These are phyloP conservation scores for Papilio xuthus DNA, from an alignment of 1,140 invertebrate species.

Conservation along the genomic window DNA sequence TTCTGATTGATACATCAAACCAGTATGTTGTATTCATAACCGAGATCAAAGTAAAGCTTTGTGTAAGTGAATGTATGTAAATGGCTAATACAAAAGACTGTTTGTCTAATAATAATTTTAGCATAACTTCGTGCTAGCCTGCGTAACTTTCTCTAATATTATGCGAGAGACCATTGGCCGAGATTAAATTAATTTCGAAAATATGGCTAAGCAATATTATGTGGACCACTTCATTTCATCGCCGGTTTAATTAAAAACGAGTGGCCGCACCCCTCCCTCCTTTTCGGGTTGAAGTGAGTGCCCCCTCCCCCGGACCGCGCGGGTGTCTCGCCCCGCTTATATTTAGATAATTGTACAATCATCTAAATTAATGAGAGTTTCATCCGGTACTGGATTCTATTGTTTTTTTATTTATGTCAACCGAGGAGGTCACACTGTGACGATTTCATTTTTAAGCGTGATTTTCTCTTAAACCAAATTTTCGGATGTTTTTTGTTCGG, in stretches of 20 bases:
- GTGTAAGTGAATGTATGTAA: slow-evolving; percentile 17
- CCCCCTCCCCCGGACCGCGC: slow-evolving; percentile 72
- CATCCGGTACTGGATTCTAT: slow-evolving; percentile 75
- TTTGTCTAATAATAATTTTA: slow-evolving; percentile 27
- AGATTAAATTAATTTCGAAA: slow-evolving; percentile 75
- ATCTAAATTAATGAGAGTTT: slow-evolving; percentile 81
- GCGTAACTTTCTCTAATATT: slow-evolving; percentile 29
- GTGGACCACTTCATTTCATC: slow-evolving; percentile 80
- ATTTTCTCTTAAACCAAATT: slow-evolving; percentile 22
- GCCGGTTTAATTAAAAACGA: slow-evolving; percentile 81
- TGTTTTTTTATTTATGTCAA: slow-evolving; percentile 71
- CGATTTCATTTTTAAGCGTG: slow-evolving; percentile 61
- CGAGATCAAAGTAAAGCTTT: slow-evolving; percentile 3
- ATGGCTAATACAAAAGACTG: slow-evolving; percentile 15
- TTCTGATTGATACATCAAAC: neutral
- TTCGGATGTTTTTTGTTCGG: neutral
- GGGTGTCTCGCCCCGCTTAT: slow-evolving; percentile 79
- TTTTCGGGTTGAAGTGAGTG: slow-evolving; percentile 74
- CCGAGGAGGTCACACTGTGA: slow-evolving; percentile 62
- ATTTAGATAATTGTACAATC: slow-evolving; percentile 82
- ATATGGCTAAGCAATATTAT: slow-evolving; percentile 81
- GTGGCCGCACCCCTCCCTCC: slow-evolving; percentile 74
- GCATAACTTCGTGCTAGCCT: slow-evolving; percentile 23
- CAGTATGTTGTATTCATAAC: neutral
- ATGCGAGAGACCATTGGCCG: slow-evolving; percentile 33